Evolutionary conservation across 2,797 vertebrate species (phyloP), one percentile per base, ranked within the genome.

Genomic region (Clarias platycephalus): DNA sequence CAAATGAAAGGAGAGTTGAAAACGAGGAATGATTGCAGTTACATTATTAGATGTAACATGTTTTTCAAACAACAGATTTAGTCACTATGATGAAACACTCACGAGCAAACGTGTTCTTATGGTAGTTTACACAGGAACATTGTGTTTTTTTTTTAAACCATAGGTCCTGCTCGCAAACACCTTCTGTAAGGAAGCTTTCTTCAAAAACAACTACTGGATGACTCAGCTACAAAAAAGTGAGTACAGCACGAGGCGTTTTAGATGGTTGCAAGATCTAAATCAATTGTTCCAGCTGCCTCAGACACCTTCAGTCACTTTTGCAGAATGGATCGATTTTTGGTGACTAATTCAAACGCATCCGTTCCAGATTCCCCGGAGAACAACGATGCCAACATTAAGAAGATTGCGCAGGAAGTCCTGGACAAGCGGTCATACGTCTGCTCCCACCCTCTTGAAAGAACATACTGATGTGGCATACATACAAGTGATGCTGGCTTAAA

Each of bases 151-250:
- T 62, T 63, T 0, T 0, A 87, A 58, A 2, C 37, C 81, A 22
- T 90, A 99, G 97, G 94, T 98, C 90, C 94, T 98, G 64, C 93
- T 99, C 70, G 90, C 97, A 79, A 97, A 96, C 92, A 96, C 95
- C 5, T 98, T 98, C 94, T 99, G 97, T 91, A 88, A 74, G 0
- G 96, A 98, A 1, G 95, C 95, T 0, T 95, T 91, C 91, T 96
- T 95, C 92, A 96, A 96, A 93, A 99, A 98, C 89, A 96, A 97
- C 93, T 96, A 95, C 86, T 72, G 91, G 88, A 89, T 98, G 91
- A 79, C 92, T 90, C 94, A 98, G 89, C 92, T 98, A 89, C 92
- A 96, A 86, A 98, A 97, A 90, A 74, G 97, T 98, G 92, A 96
- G 96, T 95, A 63, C 80, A 91, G 89, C 85, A 92, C 89, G 86